Evolutionary conservation across 37 sponge, comb jelly and placozoan genomes (phyloP), one percentile per base, ranked within the genome.

Genomic region (Beroe forskalii): DNA sequence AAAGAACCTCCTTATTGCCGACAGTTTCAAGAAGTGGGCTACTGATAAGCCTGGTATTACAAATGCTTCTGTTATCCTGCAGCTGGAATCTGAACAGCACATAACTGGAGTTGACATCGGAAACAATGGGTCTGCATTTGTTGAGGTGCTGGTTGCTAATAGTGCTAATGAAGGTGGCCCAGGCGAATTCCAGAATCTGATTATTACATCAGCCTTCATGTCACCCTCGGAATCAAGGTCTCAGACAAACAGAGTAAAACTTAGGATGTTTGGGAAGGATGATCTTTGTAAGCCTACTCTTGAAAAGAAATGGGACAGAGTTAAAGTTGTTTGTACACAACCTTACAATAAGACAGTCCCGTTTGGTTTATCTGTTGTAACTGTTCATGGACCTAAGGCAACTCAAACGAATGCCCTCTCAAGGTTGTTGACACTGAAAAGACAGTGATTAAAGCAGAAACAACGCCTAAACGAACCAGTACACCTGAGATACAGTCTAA

Each of bases 81-180:
- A 80, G 55, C 55, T 80, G 3, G 86, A 80, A 25, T 44, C 55
- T 23, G 86, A 80, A 80, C 55, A 80, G 30, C 55, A 25, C 28
- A 80, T 80, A 23, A 80, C 86, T 24, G 55, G 55, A 20, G 17
- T 80, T 23, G 86, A 80, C 42, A 80, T 80, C 1, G 86, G 86
- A 48, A 80, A 80, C 55, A 80, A 80, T 38, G 86, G 86, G 12
- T 80, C 86, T n/a, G 86, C 86, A 0, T 80, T 80, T 80, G 55
- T 80, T n/a, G 86, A 80, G 48, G 86, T 43, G 1, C 86, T 80
- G 4, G 86, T 80, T 17, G 44, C 55, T 22, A 80, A 80, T 37
- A 42, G 86, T 80, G 86, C 86, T n/a, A 41, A 44, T 41, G 55
- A 41, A 23, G n/a, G n/a, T n/a, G n/a, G n/a, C n/a, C n/a, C n/a